A percentile compares a stretch with the other conserved stretches of the same genome.
Conservation (phyloP, 2,113 vertebrate genomes). For the Aplodontia rufa region DNA sequence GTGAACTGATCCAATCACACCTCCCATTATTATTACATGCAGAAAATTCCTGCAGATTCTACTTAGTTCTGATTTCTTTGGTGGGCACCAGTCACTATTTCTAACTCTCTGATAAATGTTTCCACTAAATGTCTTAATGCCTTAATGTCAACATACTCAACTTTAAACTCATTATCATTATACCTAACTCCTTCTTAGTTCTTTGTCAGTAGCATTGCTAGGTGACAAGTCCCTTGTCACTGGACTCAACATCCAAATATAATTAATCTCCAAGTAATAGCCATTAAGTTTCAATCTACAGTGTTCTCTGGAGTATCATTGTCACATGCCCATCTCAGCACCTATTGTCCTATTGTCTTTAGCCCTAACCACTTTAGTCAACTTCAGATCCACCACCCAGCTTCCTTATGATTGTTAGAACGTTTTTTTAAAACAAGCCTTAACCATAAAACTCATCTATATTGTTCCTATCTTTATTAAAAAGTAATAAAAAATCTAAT, state of each 20-base stretch:
- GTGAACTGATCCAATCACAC: not conserved
- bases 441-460: not conserved
- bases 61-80: not conserved
- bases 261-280: not conserved
- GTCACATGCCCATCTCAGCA: not conserved
- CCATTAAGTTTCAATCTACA: not conserved
- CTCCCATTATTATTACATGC: not conserved
- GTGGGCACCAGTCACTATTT: not conserved
- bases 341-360: not conserved
- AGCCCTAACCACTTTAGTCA: not conserved
- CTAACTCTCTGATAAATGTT: not conserved
- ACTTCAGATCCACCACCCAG: not conserved
- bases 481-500: slow-evolving; percentile 35
- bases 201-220: not conserved
- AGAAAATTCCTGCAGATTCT: not conserved
- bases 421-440: not conserved
- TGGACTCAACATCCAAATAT: not conserved
- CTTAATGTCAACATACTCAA: not conserved
- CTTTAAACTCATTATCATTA: not conserved
- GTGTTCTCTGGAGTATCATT: not conserved
- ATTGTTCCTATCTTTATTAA: not conserved
- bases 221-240: not conserved
- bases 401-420: not conserved
- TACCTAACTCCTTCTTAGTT: not conserved
- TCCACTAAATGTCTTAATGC: not conserved